Base-by-base conservation (phyloP, 2,113 vertebrate species). In the Gymnarchus niloticus region DNA sequence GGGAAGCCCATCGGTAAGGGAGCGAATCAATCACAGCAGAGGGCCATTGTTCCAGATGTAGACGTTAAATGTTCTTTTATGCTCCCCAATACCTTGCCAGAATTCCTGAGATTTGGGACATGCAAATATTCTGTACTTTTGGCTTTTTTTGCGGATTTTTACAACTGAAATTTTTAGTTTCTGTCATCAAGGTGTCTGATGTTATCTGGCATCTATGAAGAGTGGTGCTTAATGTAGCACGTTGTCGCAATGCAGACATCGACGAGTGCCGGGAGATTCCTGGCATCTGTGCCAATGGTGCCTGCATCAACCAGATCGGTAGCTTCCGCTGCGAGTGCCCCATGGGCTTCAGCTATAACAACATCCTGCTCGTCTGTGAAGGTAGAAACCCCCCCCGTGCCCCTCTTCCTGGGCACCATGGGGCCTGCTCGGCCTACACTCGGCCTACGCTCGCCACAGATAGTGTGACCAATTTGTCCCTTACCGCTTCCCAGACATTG, bases 301-400 rank as follows among this genome's bases (percentile, higher is more conserved):
- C 97, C 84, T 99, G 97, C 89, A 95, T 98, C 93, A 98, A 99
- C 93, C 97, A 98, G 89, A 97, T 97, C 0, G 96, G 98, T 61
- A 99, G 96, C 89, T 99, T 99, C 95, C 95, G 95, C 84, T 99
- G 98, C 44, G 96, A 98, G 91, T 99, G 97, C 87, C 96, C 96
- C 1, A 95, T 95, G 84, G 97, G 97, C 56, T 99, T 99, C 94
- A 94, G 95, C 91, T 98, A 97, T 93, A 96, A 97, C 93, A 95
- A 97, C 89, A 94, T 96, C 86, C 91, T 97, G 81, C 95, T 98
- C 88, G 95, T 97, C 89, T 99, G 97, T 0, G 95, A 98, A 97
- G 97, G 97, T 98, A n/a, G 92, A 86, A 84, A 46, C 52, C 23
- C 49, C 56, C 0, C 51, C 3, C 12, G n/a, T 46, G 51, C 51